Conservation (phyloP, 1,140 invertebrate species). For the Drosophila trapezifrons region DNA sequence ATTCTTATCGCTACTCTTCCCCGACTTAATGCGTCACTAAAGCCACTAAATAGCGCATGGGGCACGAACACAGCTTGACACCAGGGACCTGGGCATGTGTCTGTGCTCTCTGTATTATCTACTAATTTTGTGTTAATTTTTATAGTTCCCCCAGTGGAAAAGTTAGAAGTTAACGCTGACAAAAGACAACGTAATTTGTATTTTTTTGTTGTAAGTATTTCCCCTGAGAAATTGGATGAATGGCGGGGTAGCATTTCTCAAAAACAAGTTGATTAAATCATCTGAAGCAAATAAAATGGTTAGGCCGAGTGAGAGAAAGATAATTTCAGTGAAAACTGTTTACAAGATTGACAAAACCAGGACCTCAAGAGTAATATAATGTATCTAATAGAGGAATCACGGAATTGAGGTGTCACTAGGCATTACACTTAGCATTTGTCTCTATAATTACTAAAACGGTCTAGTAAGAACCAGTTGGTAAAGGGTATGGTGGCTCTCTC, state of each 20-base stretch:
- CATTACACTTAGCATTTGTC: too few species aligned
- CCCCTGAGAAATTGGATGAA: constrained; percentile 12
- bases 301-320: constrained; percentile 18
- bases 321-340: background rate
- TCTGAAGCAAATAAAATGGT: constrained; percentile 52
- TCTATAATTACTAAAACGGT: too few species aligned
- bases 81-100: constrained; percentile 2
- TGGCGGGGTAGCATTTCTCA: background rate
- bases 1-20: constrained; percentile 26
- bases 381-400: background rate
- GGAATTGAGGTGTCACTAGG: too few species aligned
- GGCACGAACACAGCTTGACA: constrained; percentile 17
- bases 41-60: constrained; percentile 19
- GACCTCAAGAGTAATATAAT: constrained; percentile 4
- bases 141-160: constrained; percentile 48
- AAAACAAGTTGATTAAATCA: constrained; percentile 66
- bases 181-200: constrained; percentile 5
- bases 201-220: constrained; percentile 1
- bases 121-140: constrained; percentile 54
- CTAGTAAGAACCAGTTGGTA: too few species aligned
- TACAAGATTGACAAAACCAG: constrained; percentile 1
- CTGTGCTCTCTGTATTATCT: constrained; percentile 36
- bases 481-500: too few species aligned
- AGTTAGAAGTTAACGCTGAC: constrained; percentile 28
- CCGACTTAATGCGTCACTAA: constrained; percentile 33